Base-by-base conservation (phyloP, 1,140 invertebrate genomes). In the Procambarus virginalis region DNA sequence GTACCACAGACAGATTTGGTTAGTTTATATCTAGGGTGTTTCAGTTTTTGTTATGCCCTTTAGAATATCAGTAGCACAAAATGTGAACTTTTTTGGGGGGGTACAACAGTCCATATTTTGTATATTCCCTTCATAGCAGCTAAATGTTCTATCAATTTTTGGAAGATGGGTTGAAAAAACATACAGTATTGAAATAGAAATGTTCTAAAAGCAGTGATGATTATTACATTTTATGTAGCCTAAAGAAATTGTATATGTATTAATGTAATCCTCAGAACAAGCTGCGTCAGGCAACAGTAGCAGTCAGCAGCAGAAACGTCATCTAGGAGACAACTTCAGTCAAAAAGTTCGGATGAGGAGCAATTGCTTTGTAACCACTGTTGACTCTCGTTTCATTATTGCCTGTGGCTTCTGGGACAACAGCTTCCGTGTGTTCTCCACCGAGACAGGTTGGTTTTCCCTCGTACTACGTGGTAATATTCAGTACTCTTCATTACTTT, bases 371-470 rank as follows among this genome's bases (percentile, higher is more conserved):
- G 97, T 99, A 12, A 99, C 98, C 17, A 99, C 98, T 1, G 98
- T 99, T 4, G 99, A 99, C 94, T 92, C 91, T 14, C 79, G 91
- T 89, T 99, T 99, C 94, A 95, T 99, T 83, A 97, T 99, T 89
- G 98, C 99, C n/a, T 98, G 98, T 94, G 99, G 99, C 73, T 99
- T 99, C 94, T 99, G 99, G 97, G 99, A 99, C 94, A 99, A 99
- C 94, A 99, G 98, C 94, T 99, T 99, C 94, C 95, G 99, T 48
- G 97, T 99, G 2, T 99, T 99, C 94, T 98, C 97, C 73, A 98
- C 98, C 0, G 99, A 99, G 94, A 98, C 97, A 92, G 97, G 97
- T 98, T 68, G 22, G 70, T 58, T 46, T 20, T 73, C 12, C 8
- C 51, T 55, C 6, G 12, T 55, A 55, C 12, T 55, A 55, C 51